phyloP scores from a whole-genome alignment of 2,888 invertebrate species.

The Apomyelois bistriatella region DNA sequence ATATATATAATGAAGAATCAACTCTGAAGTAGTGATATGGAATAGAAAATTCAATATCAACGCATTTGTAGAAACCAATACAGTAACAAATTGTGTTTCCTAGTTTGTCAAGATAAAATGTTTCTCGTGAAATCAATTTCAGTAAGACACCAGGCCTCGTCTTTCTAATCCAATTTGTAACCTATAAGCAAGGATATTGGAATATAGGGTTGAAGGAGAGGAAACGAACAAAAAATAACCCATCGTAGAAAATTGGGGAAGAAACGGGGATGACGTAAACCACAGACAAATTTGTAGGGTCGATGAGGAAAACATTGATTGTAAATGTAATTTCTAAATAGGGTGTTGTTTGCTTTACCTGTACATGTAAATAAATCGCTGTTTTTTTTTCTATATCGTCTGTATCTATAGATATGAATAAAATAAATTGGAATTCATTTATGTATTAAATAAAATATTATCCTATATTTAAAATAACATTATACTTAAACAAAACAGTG shows the following conservation, averaged over 20 bases:
- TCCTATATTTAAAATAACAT: too few species aligned
- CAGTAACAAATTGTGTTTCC: slow-evolving; percentile 25
- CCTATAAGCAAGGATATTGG: slow-evolving; percentile 50
- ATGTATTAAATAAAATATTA: too few species aligned
- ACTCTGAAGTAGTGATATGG: background rate
- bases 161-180: slow-evolving; percentile 55
- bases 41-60: slow-evolving; percentile 24
- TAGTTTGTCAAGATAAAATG: slow-evolving; percentile 30
- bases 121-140: slow-evolving; percentile 43
- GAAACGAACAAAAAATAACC: slow-evolving; percentile 40
- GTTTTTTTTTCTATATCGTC: too few species aligned
- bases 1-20: too few species aligned
- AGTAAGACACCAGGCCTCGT: slow-evolving; percentile 39
- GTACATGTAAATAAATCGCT: too few species aligned
- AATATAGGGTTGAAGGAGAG: slow-evolving; percentile 40
- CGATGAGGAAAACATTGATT: background rate
- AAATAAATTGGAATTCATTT: too few species aligned
- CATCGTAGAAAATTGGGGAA: slow-evolving; percentile 41
- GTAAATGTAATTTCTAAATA: background rate
- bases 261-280: slow-evolving; percentile 35
- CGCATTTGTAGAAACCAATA: slow-evolving; percentile 13
- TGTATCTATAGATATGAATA: too few species aligned
- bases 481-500: too few species aligned
- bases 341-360: background rate
- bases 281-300: slow-evolving; percentile 18